Conservation (phyloP, 2,113 vertebrate genomes). For the western clawed frog (Xenopus tropicalis) region DNA sequence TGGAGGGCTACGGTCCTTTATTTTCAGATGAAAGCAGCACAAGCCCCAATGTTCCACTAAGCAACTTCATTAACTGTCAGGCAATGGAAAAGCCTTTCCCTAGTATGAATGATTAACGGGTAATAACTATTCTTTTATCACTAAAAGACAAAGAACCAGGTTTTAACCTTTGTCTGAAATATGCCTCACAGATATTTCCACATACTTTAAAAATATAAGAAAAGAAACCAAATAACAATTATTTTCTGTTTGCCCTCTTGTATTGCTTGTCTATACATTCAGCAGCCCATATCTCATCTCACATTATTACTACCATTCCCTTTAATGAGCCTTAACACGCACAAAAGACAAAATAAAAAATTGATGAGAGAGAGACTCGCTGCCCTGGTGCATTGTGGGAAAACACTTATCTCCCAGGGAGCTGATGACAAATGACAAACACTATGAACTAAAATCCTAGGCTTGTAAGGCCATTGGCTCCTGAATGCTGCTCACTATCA, state of each 20-base stretch:
- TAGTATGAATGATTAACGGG: neutral
- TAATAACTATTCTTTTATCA: neutral
- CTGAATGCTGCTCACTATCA: too few species aligned
- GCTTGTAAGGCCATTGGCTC: too few species aligned
- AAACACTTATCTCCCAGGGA: slow-evolving; percentile 1
- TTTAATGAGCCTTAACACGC: accelerated
- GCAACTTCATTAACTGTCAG: too few species aligned
- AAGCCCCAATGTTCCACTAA: too few species aligned
- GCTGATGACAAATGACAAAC: neutral
- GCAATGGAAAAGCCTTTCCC: slow-evolving; percentile 7
- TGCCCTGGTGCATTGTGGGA: accelerated
- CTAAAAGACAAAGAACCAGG: slow-evolving; percentile 24
- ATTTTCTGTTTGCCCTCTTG: slow-evolving; percentile 19
- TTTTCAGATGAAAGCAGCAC: too few species aligned
- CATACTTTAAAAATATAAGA: slow-evolving; percentile 8
- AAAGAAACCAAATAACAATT: neutral
- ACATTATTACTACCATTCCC: slow-evolving; percentile 13
- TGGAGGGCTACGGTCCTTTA: too few species aligned
- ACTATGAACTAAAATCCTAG: neutral
- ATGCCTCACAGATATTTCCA: slow-evolving; percentile 29
- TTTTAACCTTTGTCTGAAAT: slow-evolving; percentile 10
- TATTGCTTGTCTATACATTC: slow-evolving; percentile 13
- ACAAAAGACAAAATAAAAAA: slow-evolving; percentile 45
- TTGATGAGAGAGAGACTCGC: slow-evolving; percentile 36
- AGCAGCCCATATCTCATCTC: slow-evolving; percentile 3